Base-by-base conservation (phyloP, 2,797 vertebrate species). In the Sebastes glaucus region DNA sequence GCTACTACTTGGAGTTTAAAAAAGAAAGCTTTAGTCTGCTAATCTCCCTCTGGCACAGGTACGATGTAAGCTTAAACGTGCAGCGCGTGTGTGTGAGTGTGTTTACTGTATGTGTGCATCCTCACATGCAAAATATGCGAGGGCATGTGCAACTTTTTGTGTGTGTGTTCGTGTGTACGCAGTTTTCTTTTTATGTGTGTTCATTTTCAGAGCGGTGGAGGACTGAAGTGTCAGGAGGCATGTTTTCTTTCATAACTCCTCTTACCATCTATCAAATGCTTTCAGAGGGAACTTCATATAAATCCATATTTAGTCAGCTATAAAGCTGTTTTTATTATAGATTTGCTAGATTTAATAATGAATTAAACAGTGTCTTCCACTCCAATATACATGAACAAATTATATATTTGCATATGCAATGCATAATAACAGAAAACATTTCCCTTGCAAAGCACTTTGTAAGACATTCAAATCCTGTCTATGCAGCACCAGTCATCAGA, bases 11-110 rank as follows among this genome's bases (percentile, higher is more conserved):
- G 49, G 35, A 85, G 80, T 89, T 92, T 90, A 83, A 92, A 92
- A 89, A 88, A 80, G 88, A 86, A 74, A 76, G 90, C 77, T 90
- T 94, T 93, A 90, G 80, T 80, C 87, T 55, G 25, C 52, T 94
- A 94, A 95, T 92, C 94, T 92, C 78, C 86, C 82, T 76, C 78
- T 91, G 89, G 83, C 89, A 81, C 76, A 86, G 79, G 85, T 78
- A 73, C 57, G 76, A 60, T 6, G 70, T 84, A 74, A 86, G 82
- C 85, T 89, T 89, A 80, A 86, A 72, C 33, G 53, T 81, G 78
- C 42, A 33, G 61, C 62, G 20, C 30, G n/a, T 71, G 35, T 56
- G 23, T 62, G 56, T 27, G 16, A 78, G 27, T 62, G 14, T 69
- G 22, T 52, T 32, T 57, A 20, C 30, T 82, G 28, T 33, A 23